phyloP scores from a whole-genome alignment of 2,113 vertebrate genomes.

The Mesocricetus auratus region DNA sequence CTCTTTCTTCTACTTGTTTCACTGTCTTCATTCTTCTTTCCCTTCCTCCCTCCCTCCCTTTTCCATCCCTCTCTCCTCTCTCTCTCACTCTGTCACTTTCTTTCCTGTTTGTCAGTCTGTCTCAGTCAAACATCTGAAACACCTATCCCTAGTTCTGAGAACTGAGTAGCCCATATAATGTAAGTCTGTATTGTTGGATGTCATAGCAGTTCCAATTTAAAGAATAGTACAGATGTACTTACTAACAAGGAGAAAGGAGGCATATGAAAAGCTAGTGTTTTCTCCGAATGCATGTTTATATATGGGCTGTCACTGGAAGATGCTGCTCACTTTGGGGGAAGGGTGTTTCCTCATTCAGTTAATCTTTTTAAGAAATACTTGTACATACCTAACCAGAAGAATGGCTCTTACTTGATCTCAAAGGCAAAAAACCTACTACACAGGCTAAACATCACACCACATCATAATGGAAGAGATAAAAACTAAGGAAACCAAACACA shows the following conservation, averaged over 20 bases:
- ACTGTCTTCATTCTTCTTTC: background rate
- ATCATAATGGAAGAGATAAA: background rate
- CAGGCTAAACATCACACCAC: background rate
- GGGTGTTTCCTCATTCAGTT: background rate
- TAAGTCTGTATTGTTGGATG: background rate
- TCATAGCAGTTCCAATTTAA: background rate
- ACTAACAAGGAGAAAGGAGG: background rate
- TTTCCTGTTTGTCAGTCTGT: background rate
- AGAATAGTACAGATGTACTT: background rate
- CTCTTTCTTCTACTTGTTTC: background rate
- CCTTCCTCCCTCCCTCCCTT: background rate
- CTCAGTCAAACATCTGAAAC: background rate
- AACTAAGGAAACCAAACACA: background rate
- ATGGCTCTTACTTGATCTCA: background rate
- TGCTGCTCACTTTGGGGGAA: background rate
- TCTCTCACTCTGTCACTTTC: background rate
- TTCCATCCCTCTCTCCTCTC: background rate
- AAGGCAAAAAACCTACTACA: too few species aligned
- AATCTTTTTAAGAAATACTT: background rate
- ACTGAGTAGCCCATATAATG: background rate
- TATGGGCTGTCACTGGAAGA: background rate
- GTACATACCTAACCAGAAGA: background rate
- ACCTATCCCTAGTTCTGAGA: background rate
- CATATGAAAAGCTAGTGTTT: background rate
- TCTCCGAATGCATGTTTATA: background rate